Evolutionary conservation across 2,888 invertebrate genomes (phyloP), one percentile per base, ranked within the genome.

Genomic region (Drosophila rubida): DNA sequence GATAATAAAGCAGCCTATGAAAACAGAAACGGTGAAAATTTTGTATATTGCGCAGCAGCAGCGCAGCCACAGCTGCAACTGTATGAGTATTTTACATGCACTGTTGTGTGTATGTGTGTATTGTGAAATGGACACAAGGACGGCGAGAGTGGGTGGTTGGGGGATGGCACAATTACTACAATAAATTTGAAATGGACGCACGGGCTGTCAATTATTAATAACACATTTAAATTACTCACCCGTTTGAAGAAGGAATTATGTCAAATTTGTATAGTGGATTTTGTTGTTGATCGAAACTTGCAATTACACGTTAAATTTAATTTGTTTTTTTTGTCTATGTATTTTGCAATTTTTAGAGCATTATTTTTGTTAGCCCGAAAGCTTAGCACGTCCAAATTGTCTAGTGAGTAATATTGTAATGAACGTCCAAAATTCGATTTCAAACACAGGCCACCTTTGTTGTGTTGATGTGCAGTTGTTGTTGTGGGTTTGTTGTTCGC

Each of bases 101-200:
- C 35, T 2, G 4, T 5, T 32, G 11, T 46, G 23, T 41, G 16
- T 41, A 13, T 54, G 11, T 51, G 39, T 22, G n/a, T 45, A 8
- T 55, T 71, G 64, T 45, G 62, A 88, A 83, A 86, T 80, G 63
- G 54, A 73, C 54, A 70, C 84, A 88, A 88, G 87, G 87, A 80
- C 88, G 57, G 59, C 42, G 44, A 49, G 25, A 41, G 49, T 68
- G 68, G 55, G 68, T 57, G 60, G 54, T 14, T 50, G 45, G 32
- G 32, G 32, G 32, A 48, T 46, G 50, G n/a, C 53, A 54, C 45
- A 74, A 61, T 64, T 62, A 61, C 60, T 62, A 53, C 41, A 65
- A 42, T 27, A 42, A 27, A 46, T 14, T 16, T 30, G 1, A 9
- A 16, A 13, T 30, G 2, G n/a, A 9, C 19, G 11, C 30, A 44